Base-by-base conservation (phyloP, 2,797 vertebrate species). In the Silurus aristotelis region DNA sequence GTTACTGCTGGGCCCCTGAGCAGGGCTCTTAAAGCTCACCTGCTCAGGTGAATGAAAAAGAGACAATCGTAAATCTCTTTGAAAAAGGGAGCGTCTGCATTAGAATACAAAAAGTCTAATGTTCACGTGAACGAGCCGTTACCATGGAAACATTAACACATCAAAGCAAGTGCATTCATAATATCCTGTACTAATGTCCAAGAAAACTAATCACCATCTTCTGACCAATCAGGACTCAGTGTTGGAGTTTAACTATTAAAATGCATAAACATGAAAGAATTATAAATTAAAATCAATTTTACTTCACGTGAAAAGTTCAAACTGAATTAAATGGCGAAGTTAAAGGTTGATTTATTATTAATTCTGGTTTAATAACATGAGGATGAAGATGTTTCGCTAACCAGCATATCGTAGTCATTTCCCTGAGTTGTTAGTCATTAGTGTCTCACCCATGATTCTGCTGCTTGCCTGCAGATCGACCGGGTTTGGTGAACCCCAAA, bases 401-500 rank as follows among this genome's bases (percentile, higher is more conserved):
- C 15, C 56, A 6, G 3, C 19, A 27, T 10, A 56, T 56, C 8
- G 2, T 9, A 17, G 56, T 14, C 9, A 17, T 14, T 55, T 55
- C n/a, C 72, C 6, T 60, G 12, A 61, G 9, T 15, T 12, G 12
- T 6, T 8, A n/a, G 20, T 52, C 0, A 43, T 14, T 31, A 58
- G 55, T 19, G 6, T 20, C 5, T 43, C 19, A 27, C 17, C 7
- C 5, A 27, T 64, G 27, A 14, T 1, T 17, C 22, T 60, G 64
- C 12, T 61, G 19, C 13, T 17, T 20, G 20, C 64, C 71, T 87
- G 27, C 89, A 96, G 93, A 95, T 89, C 93, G 95, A 67, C 96
- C 96, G 0, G 95, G 94, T 85, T 90, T 96, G 91, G 87, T 96
- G 80, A 95, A 96, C 85, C 92, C 93, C 83, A 94, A 96, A 87